A percentile compares a stretch with the other conserved stretches of the same genome.
phyloP scores from a whole-genome alignment of 1,140 invertebrate genomes.

The Prorops nasuta region DNA sequence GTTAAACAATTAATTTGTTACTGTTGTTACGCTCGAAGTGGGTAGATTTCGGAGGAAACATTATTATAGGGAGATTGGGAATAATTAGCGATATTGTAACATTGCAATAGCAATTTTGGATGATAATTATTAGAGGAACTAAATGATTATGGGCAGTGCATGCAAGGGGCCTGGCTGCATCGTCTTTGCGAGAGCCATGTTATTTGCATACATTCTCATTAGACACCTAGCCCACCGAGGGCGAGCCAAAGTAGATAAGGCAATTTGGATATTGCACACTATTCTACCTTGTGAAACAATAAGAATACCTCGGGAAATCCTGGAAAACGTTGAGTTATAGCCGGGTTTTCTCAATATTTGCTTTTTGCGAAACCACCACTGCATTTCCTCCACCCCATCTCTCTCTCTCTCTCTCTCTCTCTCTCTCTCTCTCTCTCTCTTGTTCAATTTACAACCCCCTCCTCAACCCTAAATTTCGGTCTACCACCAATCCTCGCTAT shows the following conservation, averaged over 20 bases:
- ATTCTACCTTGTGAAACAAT: constrained; percentile 28
- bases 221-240: constrained; percentile 41
- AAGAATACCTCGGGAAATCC: no score
- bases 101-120: constrained; percentile 10
- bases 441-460: no score
- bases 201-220: constrained; percentile 52
- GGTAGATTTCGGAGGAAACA: not conserved
- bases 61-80: not conserved
- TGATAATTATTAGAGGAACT: constrained; percentile 20
- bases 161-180: not conserved
- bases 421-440: no score
- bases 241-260: constrained; percentile 20
- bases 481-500: no score
- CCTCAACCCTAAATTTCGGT: no score
- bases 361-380: no score
- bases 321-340: no score
- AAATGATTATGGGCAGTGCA: constrained; percentile 6
- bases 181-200: constrained; percentile 15
- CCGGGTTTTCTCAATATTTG: no score
- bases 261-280: constrained; percentile 41
- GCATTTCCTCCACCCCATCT: no score
- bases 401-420: no score
- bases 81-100: constrained; percentile 17
- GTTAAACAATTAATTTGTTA: no score
- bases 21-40: no score